Evolutionary conservation across 2,888 invertebrate genomes (phyloP), one percentile per base, ranked within the genome.

Genomic region (Sesia bembeciformis): DNA sequence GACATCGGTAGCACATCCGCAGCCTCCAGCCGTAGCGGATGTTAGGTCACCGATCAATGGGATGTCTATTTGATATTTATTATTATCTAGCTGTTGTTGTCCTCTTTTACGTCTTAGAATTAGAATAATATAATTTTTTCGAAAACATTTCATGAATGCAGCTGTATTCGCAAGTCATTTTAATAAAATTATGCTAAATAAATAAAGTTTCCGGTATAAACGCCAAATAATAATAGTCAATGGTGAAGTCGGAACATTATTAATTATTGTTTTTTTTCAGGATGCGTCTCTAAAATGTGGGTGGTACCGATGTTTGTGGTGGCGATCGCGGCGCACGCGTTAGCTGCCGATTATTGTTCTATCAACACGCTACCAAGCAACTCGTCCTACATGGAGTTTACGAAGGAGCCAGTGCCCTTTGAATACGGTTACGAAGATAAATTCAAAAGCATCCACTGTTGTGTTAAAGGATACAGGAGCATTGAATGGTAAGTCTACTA

Each of bases 401-500:
- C 93, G 57, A 94, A 94, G 72, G 95, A 95, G 67, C 91, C 93
- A 4, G 91, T 92, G 57, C 87, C 90, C 6, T 83, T 83, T 61
- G 94, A 95, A 67, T 95, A 92, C 74, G 94, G 93, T 6, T 91
- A 93, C 64, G 90, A 91, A 57, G 92, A 92, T 56, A 91, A 91
- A 58, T 94, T 94, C 84, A 95, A 95, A 76, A 93, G 93, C 60
- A 91, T 95, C 51, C 94, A 94, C 74, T 95, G 95, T 80, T 95
- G 95, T 74, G 93, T 94, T 54, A 92, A 93, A 68, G 94, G 93
- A 60, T 95, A 94, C 74, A 85, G 94, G 59, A 94, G 94, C 76
- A 94, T 95, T 64, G 94, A 94, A 90, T 95, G 95, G 95, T 95
- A 68, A 92, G 93, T 91, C 23, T 23, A 23, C 23, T 23, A 23